Percentiles rank a stretch among this genome's conserved stretches.
Conservation (phyloP, 2,888 invertebrate genomes). For the Ariolimax columbianus region DNA sequence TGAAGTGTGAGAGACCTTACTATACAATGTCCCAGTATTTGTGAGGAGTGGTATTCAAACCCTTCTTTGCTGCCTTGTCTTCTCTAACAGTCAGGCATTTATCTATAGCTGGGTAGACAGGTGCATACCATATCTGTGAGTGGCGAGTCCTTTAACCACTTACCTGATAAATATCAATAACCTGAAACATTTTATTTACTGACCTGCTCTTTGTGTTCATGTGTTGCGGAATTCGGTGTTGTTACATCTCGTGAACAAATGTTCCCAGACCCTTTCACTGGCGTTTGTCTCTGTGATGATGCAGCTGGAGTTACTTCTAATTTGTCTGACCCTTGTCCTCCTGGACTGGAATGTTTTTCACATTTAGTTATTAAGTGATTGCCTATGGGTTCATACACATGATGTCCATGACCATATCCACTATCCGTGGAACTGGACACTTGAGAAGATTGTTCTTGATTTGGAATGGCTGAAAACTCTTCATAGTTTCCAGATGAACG, state of each 20-base stretch:
- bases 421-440: slow-evolving; percentile 77
- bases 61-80: too few relatives aligned
- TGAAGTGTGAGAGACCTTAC: too few relatives aligned
- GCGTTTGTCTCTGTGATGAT: slow-evolving; percentile 52
- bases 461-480: slow-evolving; percentile 34
- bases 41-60: too few relatives aligned
- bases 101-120: too few relatives aligned
- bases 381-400: slow-evolving; percentile 65
- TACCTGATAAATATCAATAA: not conserved
- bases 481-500: slow-evolving; percentile 33
- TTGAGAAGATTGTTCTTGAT: slow-evolving; percentile 71
- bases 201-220: slow-evolving; percentile 42
- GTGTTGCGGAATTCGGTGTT: slow-evolving; percentile 31
- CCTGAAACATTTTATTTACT: slow-evolving; percentile 2
- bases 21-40: too few relatives aligned
- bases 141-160: too few relatives aligned
- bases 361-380: slow-evolving; percentile 47
- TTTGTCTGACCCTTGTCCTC: slow-evolving; percentile 40
- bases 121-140: too few relatives aligned
- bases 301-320: slow-evolving; percentile 50
- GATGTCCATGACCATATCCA: slow-evolving; percentile 73
- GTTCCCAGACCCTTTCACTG: slow-evolving; percentile 48
- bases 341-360: not conserved
- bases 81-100: too few relatives aligned
- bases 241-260: slow-evolving; percentile 63